Base-by-base conservation (phyloP, 2,888 invertebrate species). In the Calameuta pallipes region DNA sequence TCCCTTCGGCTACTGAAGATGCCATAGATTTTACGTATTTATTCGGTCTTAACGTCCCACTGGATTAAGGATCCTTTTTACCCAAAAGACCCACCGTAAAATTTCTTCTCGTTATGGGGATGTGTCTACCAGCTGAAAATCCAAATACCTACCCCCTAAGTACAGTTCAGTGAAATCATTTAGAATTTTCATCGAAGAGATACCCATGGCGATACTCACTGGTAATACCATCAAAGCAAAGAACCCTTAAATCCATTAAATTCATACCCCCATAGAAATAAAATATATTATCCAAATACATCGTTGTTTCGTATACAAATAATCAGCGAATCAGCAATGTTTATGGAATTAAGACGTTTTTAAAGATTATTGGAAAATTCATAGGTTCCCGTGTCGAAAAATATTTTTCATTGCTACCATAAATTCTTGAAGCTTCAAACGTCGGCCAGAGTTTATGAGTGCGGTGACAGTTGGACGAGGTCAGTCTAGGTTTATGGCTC, bases 151-250 rank as follows among this genome's bases (percentile, higher is more conserved):
- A 11, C 30, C 15, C 30, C 13, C 9, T 11, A 11, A 30, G 31
- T 71, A 23, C 6, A 56, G 23, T 23, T 23, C 56, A 23, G 23
- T 56, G 56, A 56, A 56, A 23, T 56, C 23, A 23, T 23, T 56
- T 56, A 9, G 56, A 23, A 2, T 56, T 56, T 23, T 56, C 56
- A 23, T 56, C 23, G 23, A 56, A 23, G 23, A 79, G 77, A 74
- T 76, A 75, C 69, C 75, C 75, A 75, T 75, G 75, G 69, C 35
- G 36, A 75, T 71, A 75, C 73, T 36, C 76, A 69, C 78, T 69
- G 73, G 79, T 84, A 86, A 85, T 86, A 84, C 83, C 76, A 80
- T 82, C 83, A 81, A 83, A 84, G 82, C 80, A 84, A 80, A 75
- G 76, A 78, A 73, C 80, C 81, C 80, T 79, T 11, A 71, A 71